phyloP scores from a whole-genome alignment of 2,113 vertebrate genomes.

The Sander lucioperca region DNA sequence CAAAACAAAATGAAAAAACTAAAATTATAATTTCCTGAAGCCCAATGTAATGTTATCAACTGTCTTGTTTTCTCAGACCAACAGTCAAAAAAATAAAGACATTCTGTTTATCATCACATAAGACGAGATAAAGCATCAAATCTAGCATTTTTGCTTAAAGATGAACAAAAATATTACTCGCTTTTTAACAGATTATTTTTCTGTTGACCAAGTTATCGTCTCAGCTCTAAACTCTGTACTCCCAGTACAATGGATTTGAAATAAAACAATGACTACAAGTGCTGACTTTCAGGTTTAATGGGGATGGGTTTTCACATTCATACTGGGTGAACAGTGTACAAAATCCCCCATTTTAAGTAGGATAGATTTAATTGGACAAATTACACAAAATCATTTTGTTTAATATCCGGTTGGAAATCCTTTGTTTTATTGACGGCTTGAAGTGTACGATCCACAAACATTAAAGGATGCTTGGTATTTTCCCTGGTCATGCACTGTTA shows the following conservation, averaged over 20 bases:
- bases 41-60: no score
- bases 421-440: background rate
- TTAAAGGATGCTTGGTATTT: background rate
- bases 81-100: background rate
- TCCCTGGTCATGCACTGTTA: background rate
- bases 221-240: background rate
- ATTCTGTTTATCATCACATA: background rate
- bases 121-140: background rate
- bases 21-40: no score
- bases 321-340: background rate
- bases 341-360: background rate
- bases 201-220: background rate
- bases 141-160: background rate
- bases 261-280: background rate
- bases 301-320: background rate
- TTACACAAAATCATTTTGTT: background rate
- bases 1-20: no score
- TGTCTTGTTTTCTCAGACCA: background rate
- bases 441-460: background rate
- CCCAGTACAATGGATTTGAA: background rate
- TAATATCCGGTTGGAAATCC: background rate
- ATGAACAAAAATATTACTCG: background rate
- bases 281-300: background rate
- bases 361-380: background rate
- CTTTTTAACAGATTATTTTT: background rate